Base-by-base conservation (phyloP, 2,113 vertebrate species). In the Delphinapterus leucas region DNA sequence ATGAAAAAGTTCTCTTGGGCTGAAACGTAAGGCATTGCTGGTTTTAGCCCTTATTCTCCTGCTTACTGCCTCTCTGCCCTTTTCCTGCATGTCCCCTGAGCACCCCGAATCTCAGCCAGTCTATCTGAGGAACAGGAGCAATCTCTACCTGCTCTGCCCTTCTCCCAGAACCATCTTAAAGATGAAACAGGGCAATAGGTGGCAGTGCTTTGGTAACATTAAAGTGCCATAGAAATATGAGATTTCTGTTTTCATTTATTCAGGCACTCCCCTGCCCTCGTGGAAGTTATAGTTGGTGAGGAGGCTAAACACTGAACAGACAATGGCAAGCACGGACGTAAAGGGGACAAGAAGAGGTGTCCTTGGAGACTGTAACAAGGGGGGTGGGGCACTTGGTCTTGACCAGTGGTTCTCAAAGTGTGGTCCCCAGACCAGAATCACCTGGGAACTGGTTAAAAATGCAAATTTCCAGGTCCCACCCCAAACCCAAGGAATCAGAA, bases 61-160 rank as follows among this genome's bases (percentile, higher is more conserved):
- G 18, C 65, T 90, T 49, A 26, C 23, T 53, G 17, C 28, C 60
- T 79, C 20, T 63, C 41, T 79, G 55, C 74, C n/a, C 15, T 65
- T 84, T 79, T 58, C 18, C 33, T 63, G 14, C 15, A 26, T 23
- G 21, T 87, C 12, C 36, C n/a, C 47, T 47, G 28, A 82, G 3
- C 49, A 47, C 28, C 14, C 38, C 0, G 0, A 41, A 26, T 36
- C 44, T 44, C n/a, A 33, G 17, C 49, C 18, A 47, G 26, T 23
- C 15, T 17, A 2, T 49, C 26, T 49, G 20, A 53, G 47, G 67
- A n/a, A 58, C 1, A 74, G 53, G 38, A 28, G 23, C 11, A 5
- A 1, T 67, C 31, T 25, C 3, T 1, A 4, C 3, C 17, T 77
- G 49, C 26, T 71, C 53, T 85, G 28, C 26, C 26, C 14, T 47